Percentiles rank a stretch among this genome's conserved stretches.
These are phyloP conservation scores for Thaumetopoea pityocampa DNA, from an alignment of 1,140 invertebrate species.

Conservation along the genomic window DNA sequence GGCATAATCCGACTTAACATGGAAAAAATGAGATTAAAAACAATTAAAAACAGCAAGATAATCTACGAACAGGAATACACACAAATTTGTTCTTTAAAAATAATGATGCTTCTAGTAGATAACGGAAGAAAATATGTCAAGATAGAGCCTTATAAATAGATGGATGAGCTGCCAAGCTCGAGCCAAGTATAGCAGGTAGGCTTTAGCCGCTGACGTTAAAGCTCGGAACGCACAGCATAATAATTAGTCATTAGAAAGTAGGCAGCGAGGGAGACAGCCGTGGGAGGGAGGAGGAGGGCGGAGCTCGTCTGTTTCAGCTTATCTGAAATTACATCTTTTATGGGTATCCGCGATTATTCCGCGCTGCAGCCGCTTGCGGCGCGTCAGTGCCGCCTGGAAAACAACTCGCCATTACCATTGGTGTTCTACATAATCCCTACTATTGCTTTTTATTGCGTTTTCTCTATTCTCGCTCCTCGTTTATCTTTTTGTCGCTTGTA, in stretches of 20 bases:
- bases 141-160: neutral
- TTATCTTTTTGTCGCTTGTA: slow-evolving; percentile 27
- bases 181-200: slow-evolving; percentile 42
- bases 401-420: slow-evolving; percentile 58
- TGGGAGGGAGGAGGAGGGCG: slow-evolving; percentile 40
- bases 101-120: neutral
- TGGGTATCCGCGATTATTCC: slow-evolving; percentile 74
- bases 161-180: slow-evolving; percentile 34
- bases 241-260: slow-evolving; percentile 76
- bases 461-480: slow-evolving; percentile 41
- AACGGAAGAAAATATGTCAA: too few relatives aligned
- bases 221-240: slow-evolving; percentile 72
- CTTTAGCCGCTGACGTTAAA: slow-evolving; percentile 54
- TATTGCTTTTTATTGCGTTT: slow-evolving; percentile 64
- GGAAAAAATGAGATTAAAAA: too few relatives aligned
- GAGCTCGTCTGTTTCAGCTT: slow-evolving; percentile 72
- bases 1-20: too few relatives aligned
- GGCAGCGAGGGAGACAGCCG: slow-evolving; percentile 44
- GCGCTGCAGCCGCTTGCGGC: slow-evolving; percentile 69
- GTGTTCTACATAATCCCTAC: slow-evolving; percentile 63
- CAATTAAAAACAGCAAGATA: too few relatives aligned
- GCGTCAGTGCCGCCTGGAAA: slow-evolving; percentile 59
- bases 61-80: too few relatives aligned
- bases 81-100: too few relatives aligned
- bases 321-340: slow-evolving; percentile 76